Evolutionary conservation across 1,140 invertebrate genomes (phyloP).

Genomic region (Marisa cornuarietis): DNA sequence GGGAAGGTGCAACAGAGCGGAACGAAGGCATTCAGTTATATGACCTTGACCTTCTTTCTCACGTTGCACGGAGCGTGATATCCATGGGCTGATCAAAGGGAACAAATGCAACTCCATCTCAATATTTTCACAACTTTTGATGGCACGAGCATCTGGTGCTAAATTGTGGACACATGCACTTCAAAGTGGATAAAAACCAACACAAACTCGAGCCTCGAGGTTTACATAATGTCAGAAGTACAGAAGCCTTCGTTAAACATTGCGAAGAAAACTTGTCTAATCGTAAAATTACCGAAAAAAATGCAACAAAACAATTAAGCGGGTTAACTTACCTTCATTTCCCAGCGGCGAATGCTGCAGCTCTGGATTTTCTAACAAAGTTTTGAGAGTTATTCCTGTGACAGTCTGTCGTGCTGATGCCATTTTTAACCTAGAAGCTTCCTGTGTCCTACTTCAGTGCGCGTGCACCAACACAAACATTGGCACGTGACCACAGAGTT

Average conservation of each 20-base stretch:
- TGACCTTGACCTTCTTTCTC: too few relatives aligned
- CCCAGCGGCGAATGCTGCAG: slow-evolving; percentile 45
- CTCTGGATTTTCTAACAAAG: slow-evolving; percentile 50
- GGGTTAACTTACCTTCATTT: slow-evolving; percentile 16
- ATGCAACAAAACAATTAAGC: background rate
- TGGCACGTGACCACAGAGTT: too few relatives aligned
- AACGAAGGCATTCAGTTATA: too few relatives aligned
- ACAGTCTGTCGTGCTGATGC: slow-evolving; percentile 3
- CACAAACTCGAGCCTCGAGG: background rate
- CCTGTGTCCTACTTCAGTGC: too few relatives aligned
- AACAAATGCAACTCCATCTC: too few relatives aligned
- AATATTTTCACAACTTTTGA: too few relatives aligned
- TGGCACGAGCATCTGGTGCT: too few relatives aligned
- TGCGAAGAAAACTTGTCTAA: background rate
- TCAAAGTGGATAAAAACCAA: background rate
- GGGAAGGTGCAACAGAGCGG: too few relatives aligned
- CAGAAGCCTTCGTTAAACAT: background rate
- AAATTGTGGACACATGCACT: background rate
- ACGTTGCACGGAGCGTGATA: too few relatives aligned
- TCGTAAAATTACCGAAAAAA: background rate
- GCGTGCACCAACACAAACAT: too few relatives aligned
- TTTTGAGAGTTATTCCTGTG: slow-evolving; percentile 48
- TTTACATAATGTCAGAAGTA: background rate
- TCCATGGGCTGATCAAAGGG: too few relatives aligned
- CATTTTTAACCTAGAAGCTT: slow-evolving; percentile 78